These are phyloP conservation scores for Syrphus vitripennis DNA, from an alignment of 2,888 invertebrate genomes.

Conservation along the genomic window DNA sequence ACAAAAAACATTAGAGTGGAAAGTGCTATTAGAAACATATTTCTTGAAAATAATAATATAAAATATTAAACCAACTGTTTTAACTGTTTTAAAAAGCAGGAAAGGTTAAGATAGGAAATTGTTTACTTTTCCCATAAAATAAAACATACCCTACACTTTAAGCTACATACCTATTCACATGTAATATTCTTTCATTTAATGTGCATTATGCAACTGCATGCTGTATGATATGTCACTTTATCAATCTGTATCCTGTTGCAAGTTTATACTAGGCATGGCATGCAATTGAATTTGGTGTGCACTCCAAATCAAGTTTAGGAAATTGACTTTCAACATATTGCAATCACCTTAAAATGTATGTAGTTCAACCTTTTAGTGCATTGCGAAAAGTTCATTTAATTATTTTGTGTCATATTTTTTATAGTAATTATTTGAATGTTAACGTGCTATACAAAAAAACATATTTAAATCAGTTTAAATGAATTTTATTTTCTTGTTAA, in stretches of 20 bases:
- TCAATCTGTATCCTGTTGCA: not conserved
- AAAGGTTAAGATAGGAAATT: too few species aligned
- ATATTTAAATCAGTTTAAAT: not conserved
- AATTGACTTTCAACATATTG: not conserved
- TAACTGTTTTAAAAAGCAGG: too few species aligned
- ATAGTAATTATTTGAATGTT: not conserved
- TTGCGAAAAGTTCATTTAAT: constrained; percentile 4
- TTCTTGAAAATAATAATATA: too few species aligned
- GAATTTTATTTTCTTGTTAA: not conserved
- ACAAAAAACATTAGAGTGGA: too few species aligned
- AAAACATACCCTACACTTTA: not conserved
- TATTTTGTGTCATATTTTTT: not conserved
- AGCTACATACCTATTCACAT: not conserved
- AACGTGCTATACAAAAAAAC: not conserved
- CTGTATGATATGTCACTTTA: not conserved
- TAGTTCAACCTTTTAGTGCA: constrained; percentile 9
- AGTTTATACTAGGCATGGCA: not conserved
- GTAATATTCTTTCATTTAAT: not conserved
- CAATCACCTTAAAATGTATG: not conserved
- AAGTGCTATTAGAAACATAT: too few species aligned
- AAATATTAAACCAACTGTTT: too few species aligned
- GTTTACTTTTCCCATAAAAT: too few species aligned
- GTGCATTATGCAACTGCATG: not conserved
- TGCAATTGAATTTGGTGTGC: not conserved
- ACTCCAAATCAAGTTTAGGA: constrained; percentile 1